Evolutionary conservation across 37 sponge, comb jelly and placozoan genomes (phyloP), one percentile per base, ranked within the genome.

Genomic region (Hormiphora californensis): DNA sequence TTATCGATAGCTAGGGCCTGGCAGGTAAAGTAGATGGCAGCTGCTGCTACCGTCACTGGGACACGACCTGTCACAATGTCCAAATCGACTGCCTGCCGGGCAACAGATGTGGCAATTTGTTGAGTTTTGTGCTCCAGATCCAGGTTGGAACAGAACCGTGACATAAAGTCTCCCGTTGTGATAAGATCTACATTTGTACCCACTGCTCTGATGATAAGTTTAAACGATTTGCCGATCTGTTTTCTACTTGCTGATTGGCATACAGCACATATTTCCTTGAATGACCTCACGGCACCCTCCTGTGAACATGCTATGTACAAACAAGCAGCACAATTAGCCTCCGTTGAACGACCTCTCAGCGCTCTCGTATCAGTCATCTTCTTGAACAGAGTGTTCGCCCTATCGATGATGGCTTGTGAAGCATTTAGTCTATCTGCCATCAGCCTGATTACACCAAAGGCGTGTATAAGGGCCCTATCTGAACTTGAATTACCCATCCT

Each of bases 251-350:
- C 91, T 23, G 88, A 54, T n/a, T n/a, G n/a, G 5, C 94, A 97
- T 17, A 97, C 94, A 44, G 94, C 92, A 90, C 98, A 97, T 25
- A 97, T 97, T 54, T 97, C 98, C 86, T 94, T 97, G 89, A 97
- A 97, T 27, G 94, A 93, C 30, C 98, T 88, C n/a, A 94, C 93
- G 9, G 92, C 94, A 3, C 88, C 92, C 34, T 94, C 98, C 57
- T 94, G 94, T 31, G 93, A 40, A 54, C 98, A 97, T 34, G 98
- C 94, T 43, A 97, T 97, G 91, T 91, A 97, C 33, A 97, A 90
- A 88, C 94, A 97, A 37, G 98, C 93, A 39, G 98, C 89, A 0
- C 94, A 94, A 21, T 94, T 91, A 11, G 98, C 98, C 87, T 97
- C 98, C 46, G 93, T 94, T 33, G 92, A 90, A 23, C 98, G 86